Evolutionary conservation across 2,888 invertebrate species (phyloP).

Genomic region (Agrilus cyanescens): DNA sequence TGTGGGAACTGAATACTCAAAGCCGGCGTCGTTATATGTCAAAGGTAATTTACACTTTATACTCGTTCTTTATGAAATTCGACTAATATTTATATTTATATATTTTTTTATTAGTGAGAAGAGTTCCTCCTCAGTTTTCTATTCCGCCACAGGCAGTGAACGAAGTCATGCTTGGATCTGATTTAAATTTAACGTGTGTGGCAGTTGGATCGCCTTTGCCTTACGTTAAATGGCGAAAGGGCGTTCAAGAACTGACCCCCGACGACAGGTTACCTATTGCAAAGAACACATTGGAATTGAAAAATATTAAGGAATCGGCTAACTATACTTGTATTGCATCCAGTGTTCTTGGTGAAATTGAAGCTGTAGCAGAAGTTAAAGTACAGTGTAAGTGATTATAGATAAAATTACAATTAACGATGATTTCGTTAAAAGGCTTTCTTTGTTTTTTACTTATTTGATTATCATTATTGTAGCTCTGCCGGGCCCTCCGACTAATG

Average conservation of each 20-base stretch:
- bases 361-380: constrained; percentile 77
- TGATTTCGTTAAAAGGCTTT: no score
- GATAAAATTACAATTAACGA: neutral
- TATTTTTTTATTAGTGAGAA: constrained; percentile 57
- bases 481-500: constrained; percentile 81
- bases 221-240: constrained; percentile 86
- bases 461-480: constrained; percentile 52
- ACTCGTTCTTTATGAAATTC: constrained; percentile 5
- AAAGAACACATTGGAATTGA: constrained; percentile 75
- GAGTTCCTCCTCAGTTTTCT: constrained; percentile 92
- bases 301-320: constrained; percentile 79
- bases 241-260: constrained; percentile 72
- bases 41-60: constrained; percentile 55
- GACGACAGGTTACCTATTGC: constrained; percentile 79
- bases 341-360: constrained; percentile 86
- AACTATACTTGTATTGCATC: constrained; percentile 97
- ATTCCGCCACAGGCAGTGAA: constrained; percentile 75
- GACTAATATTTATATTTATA: constrained; percentile 8
- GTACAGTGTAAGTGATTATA: constrained; percentile 86
- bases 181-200: constrained; percentile 88
- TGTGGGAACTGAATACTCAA: constrained; percentile 87
- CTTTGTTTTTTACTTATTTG: constrained; percentile 38
- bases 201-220: constrained; percentile 99
- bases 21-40: constrained; percentile 80
- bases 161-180: constrained; percentile 85